A percentile compares a stretch with the other conserved stretches of the same genome.
Evolutionary conservation across 2,797 vertebrate species (phyloP).

Genomic region (Numenius phaeopus): DNA sequence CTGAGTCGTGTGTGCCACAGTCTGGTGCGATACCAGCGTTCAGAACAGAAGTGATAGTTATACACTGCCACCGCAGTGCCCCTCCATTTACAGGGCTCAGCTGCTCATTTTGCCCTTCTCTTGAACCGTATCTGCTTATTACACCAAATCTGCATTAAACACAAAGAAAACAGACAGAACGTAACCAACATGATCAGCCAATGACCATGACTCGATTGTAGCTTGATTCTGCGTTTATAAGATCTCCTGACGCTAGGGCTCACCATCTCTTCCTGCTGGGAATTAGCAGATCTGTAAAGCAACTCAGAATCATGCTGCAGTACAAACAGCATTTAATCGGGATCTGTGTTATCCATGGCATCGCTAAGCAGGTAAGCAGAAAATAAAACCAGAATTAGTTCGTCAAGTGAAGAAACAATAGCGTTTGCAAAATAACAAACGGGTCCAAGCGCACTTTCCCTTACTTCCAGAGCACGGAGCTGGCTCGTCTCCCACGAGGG

Average conservation of each 20-base stretch:
- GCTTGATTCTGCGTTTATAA: not conserved
- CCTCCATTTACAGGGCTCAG: not conserved
- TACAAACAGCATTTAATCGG: not conserved
- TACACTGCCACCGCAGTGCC: not conserved
- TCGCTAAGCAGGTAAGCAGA: not conserved
- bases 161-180: not conserved
- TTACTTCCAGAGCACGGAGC: not conserved
- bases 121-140: not conserved
- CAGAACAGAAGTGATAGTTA: not conserved
- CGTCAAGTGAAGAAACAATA: not conserved
- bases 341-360: not conserved
- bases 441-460: not conserved
- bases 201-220: not conserved
- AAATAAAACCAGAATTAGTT: not conserved
- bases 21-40: fast-evolving
- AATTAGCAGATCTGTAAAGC: not conserved
- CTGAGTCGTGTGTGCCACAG: not conserved
- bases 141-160: not conserved
- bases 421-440: not conserved
- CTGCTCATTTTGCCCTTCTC: not conserved
- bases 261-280: not conserved
- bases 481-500: not conserved
- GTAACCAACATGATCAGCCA: not conserved
- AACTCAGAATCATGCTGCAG: not conserved
- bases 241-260: not conserved